Conservation (phyloP, 1,140 invertebrate species). For the Helicoverpa zea region DNA sequence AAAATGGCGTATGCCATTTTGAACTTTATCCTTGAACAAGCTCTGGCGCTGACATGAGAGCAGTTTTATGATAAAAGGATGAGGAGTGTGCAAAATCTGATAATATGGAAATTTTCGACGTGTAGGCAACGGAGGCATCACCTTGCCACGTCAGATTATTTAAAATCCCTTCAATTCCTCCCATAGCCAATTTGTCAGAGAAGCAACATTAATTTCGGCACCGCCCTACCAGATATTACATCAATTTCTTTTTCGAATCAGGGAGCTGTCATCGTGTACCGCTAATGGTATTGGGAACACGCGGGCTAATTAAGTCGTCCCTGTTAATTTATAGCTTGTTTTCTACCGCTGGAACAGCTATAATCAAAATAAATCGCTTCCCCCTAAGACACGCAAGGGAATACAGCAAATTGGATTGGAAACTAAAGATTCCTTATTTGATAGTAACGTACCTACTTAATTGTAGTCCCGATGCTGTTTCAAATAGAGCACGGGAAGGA, state of each 20-base stretch:
- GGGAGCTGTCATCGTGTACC: slow-evolving; percentile 75
- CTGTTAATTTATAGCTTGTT: slow-evolving; percentile 77
- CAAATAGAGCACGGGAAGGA: slow-evolving; percentile 3
- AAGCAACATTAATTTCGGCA: slow-evolving; percentile 72
- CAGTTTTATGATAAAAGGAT: slow-evolving; percentile 38
- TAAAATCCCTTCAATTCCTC: slow-evolving; percentile 49
- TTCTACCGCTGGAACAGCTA: slow-evolving; percentile 64
- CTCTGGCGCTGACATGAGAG: slow-evolving; percentile 34
- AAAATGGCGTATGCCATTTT: slow-evolving; percentile 39
- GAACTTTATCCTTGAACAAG: slow-evolving; percentile 39
- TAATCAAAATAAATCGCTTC: slow-evolving; percentile 83
- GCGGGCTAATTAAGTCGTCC: slow-evolving; percentile 81
- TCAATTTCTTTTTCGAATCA: slow-evolving; percentile 71
- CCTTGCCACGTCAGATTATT: slow-evolving; percentile 43
- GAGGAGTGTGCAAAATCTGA: slow-evolving; percentile 42
- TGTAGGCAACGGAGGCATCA: slow-evolving; percentile 40
- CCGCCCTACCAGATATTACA: slow-evolving; percentile 74
- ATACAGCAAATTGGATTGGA: slow-evolving; percentile 75
- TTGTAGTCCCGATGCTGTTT: slow-evolving; percentile 41
- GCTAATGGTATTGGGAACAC: slow-evolving; percentile 83
- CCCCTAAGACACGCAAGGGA: slow-evolving; percentile 75
- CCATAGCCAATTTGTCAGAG: slow-evolving; percentile 58
- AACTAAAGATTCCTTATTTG: slow-evolving; percentile 55
- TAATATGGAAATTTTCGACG: slow-evolving; percentile 34
- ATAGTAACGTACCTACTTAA: slow-evolving; percentile 50